These are phyloP conservation scores for Hydrochoerus hydrochaeris DNA, from an alignment of 2,113 vertebrate species.

Conservation along the genomic window DNA sequence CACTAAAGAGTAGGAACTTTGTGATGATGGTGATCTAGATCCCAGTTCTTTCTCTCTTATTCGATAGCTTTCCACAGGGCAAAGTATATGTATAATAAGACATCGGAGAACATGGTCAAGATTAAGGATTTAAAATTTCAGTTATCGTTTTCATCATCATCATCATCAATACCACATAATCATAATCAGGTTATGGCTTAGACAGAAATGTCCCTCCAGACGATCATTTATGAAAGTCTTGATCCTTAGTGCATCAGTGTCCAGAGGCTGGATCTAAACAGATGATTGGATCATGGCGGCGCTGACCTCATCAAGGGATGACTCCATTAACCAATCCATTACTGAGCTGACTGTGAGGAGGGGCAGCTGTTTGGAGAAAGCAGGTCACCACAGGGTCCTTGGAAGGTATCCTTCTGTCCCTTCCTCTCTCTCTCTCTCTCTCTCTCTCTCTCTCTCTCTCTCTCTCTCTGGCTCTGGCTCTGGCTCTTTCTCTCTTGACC, in stretches of 20 bases:
- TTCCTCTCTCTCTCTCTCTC: background rate
- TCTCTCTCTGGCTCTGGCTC: background rate
- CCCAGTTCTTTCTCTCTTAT: background rate
- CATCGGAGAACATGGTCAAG: background rate
- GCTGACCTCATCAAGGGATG: background rate
- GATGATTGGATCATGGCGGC: background rate
- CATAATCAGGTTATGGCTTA: background rate
- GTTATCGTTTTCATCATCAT: background rate
- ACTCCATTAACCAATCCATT: background rate
- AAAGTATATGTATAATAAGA: background rate
- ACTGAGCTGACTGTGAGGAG: background rate
- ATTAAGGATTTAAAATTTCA: background rate
- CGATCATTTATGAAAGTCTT: background rate
- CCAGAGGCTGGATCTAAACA: background rate
- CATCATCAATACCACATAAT: background rate
- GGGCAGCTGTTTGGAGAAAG: background rate
- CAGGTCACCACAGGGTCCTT: background rate
- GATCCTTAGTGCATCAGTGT: background rate
- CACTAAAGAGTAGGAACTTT: background rate
- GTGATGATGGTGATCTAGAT: background rate
- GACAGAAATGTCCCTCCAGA: background rate
- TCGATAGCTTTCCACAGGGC: accelerated
- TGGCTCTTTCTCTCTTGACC: background rate
- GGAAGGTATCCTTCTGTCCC: background rate
- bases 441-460: background rate